Percentiles rank a stretch among this genome's conserved stretches.
These are phyloP conservation scores for Centropristis striata DNA, from an alignment of 2,113 vertebrate genomes.

Conservation along the genomic window DNA sequence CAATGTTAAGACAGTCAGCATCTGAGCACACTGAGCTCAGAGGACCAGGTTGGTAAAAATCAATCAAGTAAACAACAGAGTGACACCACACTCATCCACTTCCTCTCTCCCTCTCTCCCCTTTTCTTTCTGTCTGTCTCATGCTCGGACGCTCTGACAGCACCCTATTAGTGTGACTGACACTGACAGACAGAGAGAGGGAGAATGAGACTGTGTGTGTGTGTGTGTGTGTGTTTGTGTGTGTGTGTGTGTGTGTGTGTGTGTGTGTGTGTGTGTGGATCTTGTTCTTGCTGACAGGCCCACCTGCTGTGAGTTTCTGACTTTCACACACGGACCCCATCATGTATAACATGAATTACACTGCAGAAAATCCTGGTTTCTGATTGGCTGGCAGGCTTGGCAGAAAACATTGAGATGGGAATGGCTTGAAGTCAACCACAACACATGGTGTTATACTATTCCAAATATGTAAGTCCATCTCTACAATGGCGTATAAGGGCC, in stretches of 20 bases:
- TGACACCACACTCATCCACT: slow-evolving; percentile 29
- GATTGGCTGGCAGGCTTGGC: slow-evolving; percentile 17
- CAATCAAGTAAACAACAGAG: slow-evolving; percentile 45
- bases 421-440: too few species aligned
- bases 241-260: slow-evolving; percentile 5
- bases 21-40: slow-evolving; percentile 22
- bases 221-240: too few species aligned
- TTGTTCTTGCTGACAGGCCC: slow-evolving; percentile 33
- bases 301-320: slow-evolving; percentile 46
- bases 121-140: slow-evolving; percentile 38
- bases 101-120: slow-evolving; percentile 16
- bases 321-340: slow-evolving; percentile 21
- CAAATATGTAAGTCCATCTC: too few species aligned
- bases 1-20: slow-evolving; percentile 20
- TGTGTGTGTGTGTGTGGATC: neutral
- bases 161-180: slow-evolving; percentile 64
- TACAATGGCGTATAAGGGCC: too few species aligned
- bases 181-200: slow-evolving; percentile 36
- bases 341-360: slow-evolving; percentile 42
- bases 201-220: slow-evolving; percentile 11
- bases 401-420: too few species aligned
- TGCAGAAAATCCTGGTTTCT: slow-evolving; percentile 27
- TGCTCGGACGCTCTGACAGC: slow-evolving; percentile 43
- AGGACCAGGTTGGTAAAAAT: slow-evolving; percentile 36
- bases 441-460: too few species aligned